A percentile compares a stretch with the other conserved stretches of the same genome.
phyloP scores from a whole-genome alignment of 2,888 invertebrate species.

The Dione vanillae region DNA sequence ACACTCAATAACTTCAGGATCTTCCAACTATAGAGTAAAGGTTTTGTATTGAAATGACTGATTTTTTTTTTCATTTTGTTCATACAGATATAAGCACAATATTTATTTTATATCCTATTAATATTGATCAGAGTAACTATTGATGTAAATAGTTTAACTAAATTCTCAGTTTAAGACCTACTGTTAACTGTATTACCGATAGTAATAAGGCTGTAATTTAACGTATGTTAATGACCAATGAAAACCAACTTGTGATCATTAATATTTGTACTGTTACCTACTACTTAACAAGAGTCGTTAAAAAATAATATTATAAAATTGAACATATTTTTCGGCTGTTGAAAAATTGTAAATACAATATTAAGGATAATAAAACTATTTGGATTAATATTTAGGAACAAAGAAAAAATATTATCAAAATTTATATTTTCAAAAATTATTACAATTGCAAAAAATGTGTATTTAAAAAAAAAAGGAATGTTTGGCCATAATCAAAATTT shows the following conservation, averaged over 20 bases:
- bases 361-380: conserved; percentile 84
- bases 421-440: conserved; percentile 85
- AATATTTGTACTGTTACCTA: conserved; percentile 86
- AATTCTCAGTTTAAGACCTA: conserved; percentile 72
- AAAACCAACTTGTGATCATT: conserved; percentile 86
- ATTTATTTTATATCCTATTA: conserved; percentile 4
- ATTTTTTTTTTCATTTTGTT: conserved; percentile 25
- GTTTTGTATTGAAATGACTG: conserved; percentile 27
- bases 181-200: conserved; percentile 79
- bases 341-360: conserved; percentile 85
- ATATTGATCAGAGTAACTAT: conserved; percentile 33
- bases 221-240: conserved; percentile 85
- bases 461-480: conserved; percentile 76
- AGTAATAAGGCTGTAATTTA: conserved; percentile 81
- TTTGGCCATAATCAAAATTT: conserved; percentile 82
- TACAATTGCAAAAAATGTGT: conserved; percentile 81
- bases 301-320: conserved; percentile 84
- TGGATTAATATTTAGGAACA: conserved; percentile 85
- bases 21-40: conserved; percentile 19
- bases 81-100: conserved; percentile 20
- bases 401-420: conserved; percentile 84
- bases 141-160: conserved; percentile 71
- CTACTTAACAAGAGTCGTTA: conserved; percentile 85
- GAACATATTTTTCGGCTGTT: conserved; percentile 85
- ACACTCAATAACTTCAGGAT: conserved; percentile 20